Evolutionary conservation across 2,888 invertebrate species (phyloP), one percentile per base, ranked within the genome.

Genomic region (Caenorhabditis wallacei): DNA sequence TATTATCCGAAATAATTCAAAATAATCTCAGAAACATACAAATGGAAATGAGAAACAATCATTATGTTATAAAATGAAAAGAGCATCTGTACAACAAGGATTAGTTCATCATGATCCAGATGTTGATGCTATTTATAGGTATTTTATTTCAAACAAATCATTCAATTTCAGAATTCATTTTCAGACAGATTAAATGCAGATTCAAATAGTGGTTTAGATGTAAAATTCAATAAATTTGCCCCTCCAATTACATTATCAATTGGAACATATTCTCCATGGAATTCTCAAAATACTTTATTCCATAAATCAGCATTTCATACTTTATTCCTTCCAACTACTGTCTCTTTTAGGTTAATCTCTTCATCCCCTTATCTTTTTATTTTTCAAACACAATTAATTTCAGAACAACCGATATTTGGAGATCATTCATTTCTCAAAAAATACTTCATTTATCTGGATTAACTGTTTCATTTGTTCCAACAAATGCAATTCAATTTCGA

Each of bases 201-300:
- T 3, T 18, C 56, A 13, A 46, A 51, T 0, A 76, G 53, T 30
- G 88, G 86, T 0, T 51, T 86, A 7, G 56, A 85, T 24, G 80
- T 79, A 1, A 30, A 48, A 18, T 88, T 88, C 80, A 84, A 80
- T 40, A 53, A 72, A n/a, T 80, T 84, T 69, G 84, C 85, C 0
- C 85, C 88, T 8, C 85, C 86, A 1, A 81, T 88, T 37, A 57
- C 75, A 2, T 46, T 88, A 10, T 83, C 80, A 1, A 70, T 75
- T 11, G 84, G 85, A 24, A 83, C 83, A 0, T 87, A 84, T 63
- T 66, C 88, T 13, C 88, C 88, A 11, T 87, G 85, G 84, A 88
- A 88, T 46, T 87, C 87, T 0, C 88, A 87, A 57, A 88, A 88
- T 53, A 88, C 88, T 7, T 64, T 88, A 0, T 88, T 88, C 80